Evolutionary conservation across 2,888 invertebrate genomes (phyloP), one percentile per base, ranked within the genome.

Genomic region (Tenthredo amoena): DNA sequence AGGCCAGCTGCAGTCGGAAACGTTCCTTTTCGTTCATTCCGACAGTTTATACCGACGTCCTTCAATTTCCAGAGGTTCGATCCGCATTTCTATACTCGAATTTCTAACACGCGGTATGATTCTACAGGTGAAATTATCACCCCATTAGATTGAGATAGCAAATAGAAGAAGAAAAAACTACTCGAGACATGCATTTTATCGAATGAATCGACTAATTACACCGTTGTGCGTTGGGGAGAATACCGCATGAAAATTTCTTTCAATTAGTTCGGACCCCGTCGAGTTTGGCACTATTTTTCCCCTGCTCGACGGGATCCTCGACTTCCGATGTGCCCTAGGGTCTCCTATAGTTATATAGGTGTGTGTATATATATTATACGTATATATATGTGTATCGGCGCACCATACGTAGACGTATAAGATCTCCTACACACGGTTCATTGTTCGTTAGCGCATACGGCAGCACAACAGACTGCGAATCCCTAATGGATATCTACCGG

Each of bases 401-500:
- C 2, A 34, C 15, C 7, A 31, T 15, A 18, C 34, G 15, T 6
- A 77, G 5, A 26, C 18, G 21, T 21, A 74, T 34, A 68, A 31
- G 34, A 68, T 26, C 18, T 68, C 31, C 31, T 26, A 31, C 15
- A 34, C 34, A 68, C 31, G 43, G 72, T 47, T 31, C 55, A 77
- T 77, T 77, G 77, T 77, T 77, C 50, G 50, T 77, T 26, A 77
- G 40, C 26, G 77, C 55, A 34, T 55, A 40, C 18, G 21, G 72
- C 40, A 26, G 6, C 34, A 74, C 40, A 74, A 43, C 72, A 43
- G 72, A 74, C 72, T 74, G 72, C 43, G 72, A 74, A 74, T 74
- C 77, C 77, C 55, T 77, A 77, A 77, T 55, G 77, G 77, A 77
- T 77, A 77, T 77, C 77, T 18, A 77, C 72, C 37, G 50, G 47